Base-by-base conservation (phyloP, 2,797 vertebrate genomes). In the Alcedo quadribrachys region DNA sequence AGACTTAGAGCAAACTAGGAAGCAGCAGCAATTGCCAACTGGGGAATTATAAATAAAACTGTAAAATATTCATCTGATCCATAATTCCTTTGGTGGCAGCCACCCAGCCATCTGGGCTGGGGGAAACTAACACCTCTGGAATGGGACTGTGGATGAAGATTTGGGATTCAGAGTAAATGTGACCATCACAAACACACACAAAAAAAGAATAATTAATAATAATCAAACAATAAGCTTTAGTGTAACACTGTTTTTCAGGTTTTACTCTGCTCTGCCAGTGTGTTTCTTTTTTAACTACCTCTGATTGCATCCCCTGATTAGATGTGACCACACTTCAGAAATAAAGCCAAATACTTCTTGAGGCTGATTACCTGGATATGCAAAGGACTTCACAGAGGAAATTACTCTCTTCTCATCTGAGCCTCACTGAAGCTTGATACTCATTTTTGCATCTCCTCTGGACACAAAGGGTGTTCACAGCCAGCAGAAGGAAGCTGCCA, bases 1-100 rank as follows among this genome's bases (percentile, higher is more conserved):
- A 54, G 53, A 57, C 61, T 95, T 82, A 61, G 46, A 95, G 93
- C 28, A 89, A 96, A 92, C 46, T 40, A 91, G 68, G 74, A 81
- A 85, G 94, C 92, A 89, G 82, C 60, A 86, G 89, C 57, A 91
- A 93, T 91, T 93, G 94, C 60, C 2, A 5, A 92, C 76, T 51
- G 55, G 65, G 87, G 70, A 95, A 58, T 46, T 87, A 90, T 87
- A 96, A 96, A 88, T 87, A 94, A 97, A 93, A 70, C 53, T 45
- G 81, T 93, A 91, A 96, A 96, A 91, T 93, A 96, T 96, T 95
- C 78, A 92, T 66, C 79, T 96, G 89, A 96, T 97, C 82, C 91
- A 96, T 92, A 96, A 96, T 96, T 96, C 90, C 96, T 94, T 73
- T 74, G 74, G 65, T 81, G 96, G 82, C 94, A 96, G 95, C 94